Evolutionary conservation across 1,140 invertebrate species (phyloP).

Genomic region (Anastatus disparis): DNA sequence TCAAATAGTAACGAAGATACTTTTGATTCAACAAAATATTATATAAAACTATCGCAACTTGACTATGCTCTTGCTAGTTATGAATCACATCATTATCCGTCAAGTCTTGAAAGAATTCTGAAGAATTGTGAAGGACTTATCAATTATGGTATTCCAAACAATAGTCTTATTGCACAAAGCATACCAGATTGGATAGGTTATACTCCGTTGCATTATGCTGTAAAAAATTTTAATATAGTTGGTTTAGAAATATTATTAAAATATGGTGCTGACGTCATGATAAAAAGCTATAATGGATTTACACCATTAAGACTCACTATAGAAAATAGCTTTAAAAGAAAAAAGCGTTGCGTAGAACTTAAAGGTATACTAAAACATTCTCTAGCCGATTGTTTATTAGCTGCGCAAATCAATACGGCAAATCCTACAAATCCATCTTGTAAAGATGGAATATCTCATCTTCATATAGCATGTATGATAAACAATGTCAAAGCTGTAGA

Average conservation of each 20-base stretch:
- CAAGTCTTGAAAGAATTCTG: too few relatives aligned
- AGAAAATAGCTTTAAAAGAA: not conserved
- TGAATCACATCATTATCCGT: too few relatives aligned
- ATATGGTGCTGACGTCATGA: not conserved
- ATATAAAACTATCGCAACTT: too few relatives aligned
- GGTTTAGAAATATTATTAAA: not conserved
- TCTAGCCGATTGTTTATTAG: not conserved
- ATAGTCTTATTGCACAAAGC: not conserved
- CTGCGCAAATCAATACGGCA: not conserved
- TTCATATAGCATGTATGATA: conserved; percentile 4
- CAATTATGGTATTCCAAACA: not conserved
- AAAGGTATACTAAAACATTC: not conserved
- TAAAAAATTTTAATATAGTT: not conserved
- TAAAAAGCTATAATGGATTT: not conserved
- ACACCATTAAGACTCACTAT: not conserved
- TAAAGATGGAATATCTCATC: not conserved
- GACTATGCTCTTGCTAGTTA: too few relatives aligned
- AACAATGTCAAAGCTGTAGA: not conserved
- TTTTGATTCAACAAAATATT: too few relatives aligned
- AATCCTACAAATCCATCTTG: not conserved
- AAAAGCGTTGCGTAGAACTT: not conserved
- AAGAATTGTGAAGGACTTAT: too few relatives aligned
- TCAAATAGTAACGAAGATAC: too few relatives aligned
- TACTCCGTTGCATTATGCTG: not conserved
- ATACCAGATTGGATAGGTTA: not conserved